Percentiles rank a stretch among this genome's conserved stretches.
Evolutionary conservation across 2,113 vertebrate species (phyloP).

Genomic region (Halcyon senegalensis): DNA sequence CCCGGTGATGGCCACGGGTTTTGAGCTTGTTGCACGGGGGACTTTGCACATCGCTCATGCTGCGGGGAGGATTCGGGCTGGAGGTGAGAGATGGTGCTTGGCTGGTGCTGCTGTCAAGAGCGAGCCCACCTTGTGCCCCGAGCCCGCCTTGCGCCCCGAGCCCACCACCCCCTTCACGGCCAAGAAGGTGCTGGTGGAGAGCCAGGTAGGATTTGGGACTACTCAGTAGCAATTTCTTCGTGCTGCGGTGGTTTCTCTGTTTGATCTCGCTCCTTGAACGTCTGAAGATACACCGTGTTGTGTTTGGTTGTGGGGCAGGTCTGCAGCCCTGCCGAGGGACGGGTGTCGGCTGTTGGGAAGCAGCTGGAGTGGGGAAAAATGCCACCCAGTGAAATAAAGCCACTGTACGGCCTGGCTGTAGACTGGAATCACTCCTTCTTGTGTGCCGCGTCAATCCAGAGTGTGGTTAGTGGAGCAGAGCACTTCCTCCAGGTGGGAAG

Average conservation of each 20-base stretch:
- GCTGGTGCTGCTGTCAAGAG: not conserved
- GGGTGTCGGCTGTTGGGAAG: not conserved
- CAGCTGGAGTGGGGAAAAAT: not conserved
- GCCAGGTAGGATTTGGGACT: not conserved
- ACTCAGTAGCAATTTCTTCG: accelerated
- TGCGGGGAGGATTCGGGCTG: not conserved
- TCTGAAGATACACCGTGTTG: not conserved
- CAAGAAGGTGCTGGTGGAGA: not conserved
- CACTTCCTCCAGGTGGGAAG: not conserved
- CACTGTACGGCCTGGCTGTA: not conserved
- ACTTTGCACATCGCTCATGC: not conserved
- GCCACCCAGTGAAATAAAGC: not conserved
- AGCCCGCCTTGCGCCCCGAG: too few species aligned
- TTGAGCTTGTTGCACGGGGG: not conserved
- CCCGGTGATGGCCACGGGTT: not conserved
- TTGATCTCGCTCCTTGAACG: accelerated
- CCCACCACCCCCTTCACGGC: not conserved
- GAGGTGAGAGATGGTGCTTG: accelerated
- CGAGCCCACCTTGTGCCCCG: not conserved
- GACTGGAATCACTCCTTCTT: not conserved
- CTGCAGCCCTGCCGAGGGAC: not conserved
- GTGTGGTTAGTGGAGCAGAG: not conserved
- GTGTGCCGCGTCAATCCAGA: not conserved
- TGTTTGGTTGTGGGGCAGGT: not conserved
- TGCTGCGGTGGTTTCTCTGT: accelerated